Evolutionary conservation across 53 echinoderm and acorn worm species (phyloP).

Genomic region (Stichopus horrens): DNA sequence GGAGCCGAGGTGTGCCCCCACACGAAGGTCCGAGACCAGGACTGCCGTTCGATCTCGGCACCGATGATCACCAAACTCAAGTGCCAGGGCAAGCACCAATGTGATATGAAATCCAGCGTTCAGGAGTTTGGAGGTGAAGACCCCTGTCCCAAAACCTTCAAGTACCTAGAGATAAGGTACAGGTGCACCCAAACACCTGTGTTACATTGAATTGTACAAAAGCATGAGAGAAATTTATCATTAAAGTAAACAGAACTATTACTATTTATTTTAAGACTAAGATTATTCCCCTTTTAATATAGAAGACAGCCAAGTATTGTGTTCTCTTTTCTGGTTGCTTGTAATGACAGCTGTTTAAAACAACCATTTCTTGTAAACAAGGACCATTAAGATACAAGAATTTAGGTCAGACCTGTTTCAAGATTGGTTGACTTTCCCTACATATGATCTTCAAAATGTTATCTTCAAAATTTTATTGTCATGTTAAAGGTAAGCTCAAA

Average conservation of each 20-base stretch:
- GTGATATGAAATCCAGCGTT: constrained; percentile 37
- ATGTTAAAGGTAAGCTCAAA: no score
- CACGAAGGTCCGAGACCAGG: constrained; percentile 6
- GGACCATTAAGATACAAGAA: no score
- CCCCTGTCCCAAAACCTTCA: constrained; percentile 54
- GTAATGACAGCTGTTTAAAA: no score
- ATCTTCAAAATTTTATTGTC: no score
- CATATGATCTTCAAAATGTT: no score
- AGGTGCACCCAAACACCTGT: constrained; percentile 47
- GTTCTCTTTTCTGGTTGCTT: no score
- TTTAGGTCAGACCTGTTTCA: no score
- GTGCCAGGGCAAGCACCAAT: constrained; percentile 51
- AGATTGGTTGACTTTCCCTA: no score
- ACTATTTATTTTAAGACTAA: no score
- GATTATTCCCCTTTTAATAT: no score
- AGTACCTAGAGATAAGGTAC: constrained; percentile 54
- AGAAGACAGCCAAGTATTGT: no score
- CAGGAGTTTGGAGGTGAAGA: constrained; percentile 54
- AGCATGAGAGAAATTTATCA: background rate
- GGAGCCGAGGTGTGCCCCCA: constrained; percentile 53
- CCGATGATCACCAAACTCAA: background rate
- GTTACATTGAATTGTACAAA: constrained; percentile 19
- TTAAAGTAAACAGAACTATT: background rate
- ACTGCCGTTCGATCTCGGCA: constrained; percentile 31
- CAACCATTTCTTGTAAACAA: no score